Evolutionary conservation across 1,140 invertebrate genomes (phyloP).

Genomic region (Nasonia giraulti): DNA sequence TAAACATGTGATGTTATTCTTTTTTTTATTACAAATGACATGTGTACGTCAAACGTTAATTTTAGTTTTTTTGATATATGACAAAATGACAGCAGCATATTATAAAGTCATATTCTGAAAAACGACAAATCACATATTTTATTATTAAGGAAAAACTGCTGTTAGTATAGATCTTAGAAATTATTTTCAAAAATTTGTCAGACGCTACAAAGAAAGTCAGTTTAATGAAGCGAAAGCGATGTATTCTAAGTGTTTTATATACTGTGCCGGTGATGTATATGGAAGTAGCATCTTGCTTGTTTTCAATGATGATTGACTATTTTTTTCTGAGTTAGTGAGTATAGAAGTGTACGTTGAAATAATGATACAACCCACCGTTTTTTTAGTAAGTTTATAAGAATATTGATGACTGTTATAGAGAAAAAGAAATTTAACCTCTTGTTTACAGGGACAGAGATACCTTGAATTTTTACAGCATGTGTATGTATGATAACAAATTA

Average conservation of each 20-base stretch:
- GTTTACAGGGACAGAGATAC: conserved; percentile 31
- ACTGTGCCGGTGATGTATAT: conserved; percentile 34
- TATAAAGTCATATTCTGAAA: conserved; percentile 3
- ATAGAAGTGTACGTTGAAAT: conserved; percentile 30
- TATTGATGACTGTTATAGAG: conserved; percentile 46
- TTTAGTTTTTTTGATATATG: conserved; percentile 42
- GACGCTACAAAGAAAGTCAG: conserved; percentile 34
- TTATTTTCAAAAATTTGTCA: conserved; percentile 41
- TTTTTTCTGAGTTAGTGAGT: conserved; percentile 33
- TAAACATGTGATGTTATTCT: conserved; percentile 49
- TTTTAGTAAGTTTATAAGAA: conserved; percentile 45
- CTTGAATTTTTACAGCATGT: conserved; percentile 48
- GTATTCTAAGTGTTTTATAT: conserved; percentile 44
- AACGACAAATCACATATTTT: conserved; percentile 40
- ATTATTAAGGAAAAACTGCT: conserved; percentile 37
- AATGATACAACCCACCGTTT: conserved; percentile 45
- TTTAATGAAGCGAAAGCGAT: conserved; percentile 17
- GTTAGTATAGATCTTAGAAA: conserved; percentile 10
- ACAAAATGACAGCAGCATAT: conserved; percentile 14
- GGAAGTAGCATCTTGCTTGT: conserved; percentile 34
- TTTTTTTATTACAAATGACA: conserved; percentile 46
- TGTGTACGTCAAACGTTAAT: conserved; percentile 43
- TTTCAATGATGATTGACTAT: conserved; percentile 16
- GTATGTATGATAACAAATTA: conserved; percentile 45
- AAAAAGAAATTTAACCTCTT: conserved; percentile 44